Percentiles rank a stretch among this genome's conserved stretches.
Conservation (phyloP, 2,888 invertebrate species). For the Caenorhabditis uteleia region DNA sequence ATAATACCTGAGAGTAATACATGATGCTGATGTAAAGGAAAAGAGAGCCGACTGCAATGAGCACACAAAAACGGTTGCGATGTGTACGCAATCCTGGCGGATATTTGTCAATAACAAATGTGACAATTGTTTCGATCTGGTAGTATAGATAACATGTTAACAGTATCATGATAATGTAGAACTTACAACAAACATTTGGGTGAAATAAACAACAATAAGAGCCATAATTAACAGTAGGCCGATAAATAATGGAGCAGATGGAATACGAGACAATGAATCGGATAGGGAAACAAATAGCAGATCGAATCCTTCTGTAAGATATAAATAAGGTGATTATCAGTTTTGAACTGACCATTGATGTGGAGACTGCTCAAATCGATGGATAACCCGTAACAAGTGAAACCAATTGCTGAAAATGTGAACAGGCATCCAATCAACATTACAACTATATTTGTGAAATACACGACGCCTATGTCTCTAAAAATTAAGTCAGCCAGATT, state of each 20-base stretch:
- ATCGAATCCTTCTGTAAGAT: constrained; percentile 56
- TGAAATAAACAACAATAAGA: constrained; percentile 63
- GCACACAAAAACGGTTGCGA: constrained; percentile 56
- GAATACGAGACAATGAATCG: constrained; percentile 80
- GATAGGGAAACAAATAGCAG: constrained; percentile 86
- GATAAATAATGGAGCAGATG: constrained; percentile 83
- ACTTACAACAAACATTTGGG: constrained; percentile 56
- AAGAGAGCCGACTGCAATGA: constrained; percentile 58
- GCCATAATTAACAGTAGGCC: constrained; percentile 80
- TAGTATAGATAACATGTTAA: too few species aligned
- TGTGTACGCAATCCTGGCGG: constrained; percentile 71
- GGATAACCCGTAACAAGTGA: too few species aligned
- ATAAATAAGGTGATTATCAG: too few species aligned
- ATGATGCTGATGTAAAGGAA: constrained; percentile 65
- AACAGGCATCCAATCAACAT: constrained; percentile 84
- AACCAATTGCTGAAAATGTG: constrained; percentile 72
- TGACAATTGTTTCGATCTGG: constrained; percentile 74
- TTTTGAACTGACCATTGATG: too few species aligned
- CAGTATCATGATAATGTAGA: too few species aligned
- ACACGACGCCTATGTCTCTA: constrained; percentile 81
- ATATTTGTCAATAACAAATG: constrained; percentile 73
- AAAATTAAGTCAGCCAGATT: too few species aligned
- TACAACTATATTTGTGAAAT: constrained; percentile 80
- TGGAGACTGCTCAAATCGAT: too few species aligned
- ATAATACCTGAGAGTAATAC: too few species aligned